Evolutionary conservation across 2,888 invertebrate genomes (phyloP), one percentile per base, ranked within the genome.

Genomic region (Hirtodrosophila duncani): DNA sequence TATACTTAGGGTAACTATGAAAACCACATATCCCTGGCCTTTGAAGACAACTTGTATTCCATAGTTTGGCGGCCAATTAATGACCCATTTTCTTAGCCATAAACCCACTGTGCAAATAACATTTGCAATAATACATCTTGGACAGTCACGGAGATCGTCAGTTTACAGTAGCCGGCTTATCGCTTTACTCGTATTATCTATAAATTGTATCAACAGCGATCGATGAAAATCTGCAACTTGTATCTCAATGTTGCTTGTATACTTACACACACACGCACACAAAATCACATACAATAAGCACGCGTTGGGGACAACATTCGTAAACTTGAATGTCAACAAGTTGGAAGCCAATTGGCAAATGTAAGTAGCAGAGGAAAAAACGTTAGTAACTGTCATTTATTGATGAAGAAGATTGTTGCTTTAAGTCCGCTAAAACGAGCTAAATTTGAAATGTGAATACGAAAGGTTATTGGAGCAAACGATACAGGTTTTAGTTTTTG

Each of bases 391-490:
- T 75, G 81, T 75, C 79, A 78, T 51, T 67, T 63, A 52, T 57
- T 61, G 59, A 68, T 63, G 75, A 74, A 78, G 81, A 81, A 75
- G 74, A 64, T 62, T 67, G 53, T 62, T 67, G 53, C 49, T 6
- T 11, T 9, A 26, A 4, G 3, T 9, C 3, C 4, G 11, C 11
- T 10, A 11, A 26, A 4, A 9, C 50, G 36, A 13, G 31, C 31
- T 31, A 13, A 29, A 56, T 42, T 60, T 70, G 64, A 66, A 52
- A 43, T 50, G 51, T 57, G 52, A 17, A 5, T 43, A 42, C 49
- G 51, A 75, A 77, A 77, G 77, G 77, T 77, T 77, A 81, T 63
- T 81, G 63, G 77, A 77, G 81, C 81, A 80, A 24, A 38, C 39
- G 11, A 29, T 23, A 48, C 46, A 33, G 34, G 45, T 43, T 43